Conservation (phyloP, 1,140 invertebrate species). For the Lepidurus arcticus region DNA sequence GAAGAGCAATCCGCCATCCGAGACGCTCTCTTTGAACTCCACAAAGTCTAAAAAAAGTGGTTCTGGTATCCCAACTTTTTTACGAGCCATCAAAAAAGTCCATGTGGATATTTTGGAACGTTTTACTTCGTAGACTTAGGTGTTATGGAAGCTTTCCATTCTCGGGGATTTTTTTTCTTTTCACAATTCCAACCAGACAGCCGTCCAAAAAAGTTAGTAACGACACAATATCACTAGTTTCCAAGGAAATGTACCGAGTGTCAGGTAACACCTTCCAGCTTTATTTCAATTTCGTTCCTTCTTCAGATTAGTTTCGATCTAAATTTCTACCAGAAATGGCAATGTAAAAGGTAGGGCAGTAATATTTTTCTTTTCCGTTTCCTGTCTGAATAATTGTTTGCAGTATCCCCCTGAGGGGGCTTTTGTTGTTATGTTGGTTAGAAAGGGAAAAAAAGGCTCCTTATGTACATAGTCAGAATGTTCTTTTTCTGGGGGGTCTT, state of each 20-base stretch:
- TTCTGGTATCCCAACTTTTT: not conserved
- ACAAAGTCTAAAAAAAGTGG: slow-evolving; percentile 27
- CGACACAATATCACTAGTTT: not conserved
- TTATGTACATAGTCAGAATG: slow-evolving; percentile 3
- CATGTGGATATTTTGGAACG: not conserved
- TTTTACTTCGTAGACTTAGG: not conserved
- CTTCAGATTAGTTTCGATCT: not conserved
- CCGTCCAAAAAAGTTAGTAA: not conserved
- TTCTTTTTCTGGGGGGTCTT: not conserved
- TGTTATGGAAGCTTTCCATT: not conserved
- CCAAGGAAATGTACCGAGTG: no score
- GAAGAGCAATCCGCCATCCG: slow-evolving; percentile 33
- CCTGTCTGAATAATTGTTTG: not conserved
- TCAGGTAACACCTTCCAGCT: no score
- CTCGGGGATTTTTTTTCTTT: not conserved
- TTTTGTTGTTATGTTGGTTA: slow-evolving; percentile 16
- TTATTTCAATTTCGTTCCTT: no score
- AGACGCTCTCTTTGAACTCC: slow-evolving; percentile 31
- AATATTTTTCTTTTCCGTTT: no score
- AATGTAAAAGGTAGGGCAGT: no score
- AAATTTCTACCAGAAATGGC: not conserved
- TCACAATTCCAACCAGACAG: not conserved
- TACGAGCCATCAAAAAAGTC: not conserved
- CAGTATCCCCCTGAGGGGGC: not conserved
- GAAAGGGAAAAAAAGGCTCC: not conserved